phyloP scores from a whole-genome alignment of 2,797 vertebrate genomes.

The Aeoliscus strigatus region DNA sequence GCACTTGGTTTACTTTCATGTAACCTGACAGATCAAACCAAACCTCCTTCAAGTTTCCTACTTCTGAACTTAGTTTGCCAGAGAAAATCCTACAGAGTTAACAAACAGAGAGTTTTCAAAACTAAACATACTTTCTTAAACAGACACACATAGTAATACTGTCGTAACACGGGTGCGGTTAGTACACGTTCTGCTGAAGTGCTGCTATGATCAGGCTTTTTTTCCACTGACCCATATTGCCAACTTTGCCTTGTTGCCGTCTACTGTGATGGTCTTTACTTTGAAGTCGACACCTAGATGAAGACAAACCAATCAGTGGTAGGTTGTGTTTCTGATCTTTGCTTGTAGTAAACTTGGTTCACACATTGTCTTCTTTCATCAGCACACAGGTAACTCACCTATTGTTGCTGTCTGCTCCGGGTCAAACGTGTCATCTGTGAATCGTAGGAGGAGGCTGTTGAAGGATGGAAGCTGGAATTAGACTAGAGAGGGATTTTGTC shows the following conservation, averaged over 20 bases:
- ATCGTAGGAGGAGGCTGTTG: constrained; percentile 89
- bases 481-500: too few species aligned
- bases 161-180: constrained; percentile 9
- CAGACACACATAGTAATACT: too few species aligned
- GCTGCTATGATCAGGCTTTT: constrained; percentile 1
- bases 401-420: constrained; percentile 96
- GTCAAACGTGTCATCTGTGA: constrained; percentile 98
- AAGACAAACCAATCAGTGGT: too few species aligned
- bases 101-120: too few species aligned
- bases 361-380: too few species aligned
- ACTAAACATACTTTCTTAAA: too few species aligned
- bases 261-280: constrained; percentile 95
- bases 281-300: constrained; percentile 96
- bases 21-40: too few species aligned
- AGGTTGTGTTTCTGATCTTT: too few species aligned
- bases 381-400: too few species aligned
- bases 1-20: constrained; percentile 11
- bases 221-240: constrained; percentile 99
- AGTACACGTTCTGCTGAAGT: neutral
- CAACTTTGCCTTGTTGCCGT: constrained; percentile 96
- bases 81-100: too few species aligned
- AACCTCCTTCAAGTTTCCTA: too few species aligned
- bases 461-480: constrained; percentile 18
- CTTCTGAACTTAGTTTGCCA: too few species aligned
- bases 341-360: neutral